A percentile compares a stretch with the other conserved stretches of the same genome.
Conservation (phyloP, 2,113 vertebrate species). For the Rhegmatorhina hoffmannsi region DNA sequence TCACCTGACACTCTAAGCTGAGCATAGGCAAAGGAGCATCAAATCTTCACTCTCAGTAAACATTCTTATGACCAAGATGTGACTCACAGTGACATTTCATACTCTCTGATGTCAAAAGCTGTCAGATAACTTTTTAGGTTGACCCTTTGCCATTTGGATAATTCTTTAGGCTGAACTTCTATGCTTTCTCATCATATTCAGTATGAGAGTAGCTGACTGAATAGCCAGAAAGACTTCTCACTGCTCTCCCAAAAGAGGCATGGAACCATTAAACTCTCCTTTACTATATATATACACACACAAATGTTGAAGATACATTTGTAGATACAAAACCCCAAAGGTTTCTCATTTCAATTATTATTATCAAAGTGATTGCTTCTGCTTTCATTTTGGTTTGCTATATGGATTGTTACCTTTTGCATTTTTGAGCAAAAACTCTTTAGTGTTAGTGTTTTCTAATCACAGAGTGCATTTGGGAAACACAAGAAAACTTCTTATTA, state of each 20-base stretch:
- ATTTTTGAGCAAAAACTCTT: neutral
- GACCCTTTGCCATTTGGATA: neutral
- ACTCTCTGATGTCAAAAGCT: neutral
- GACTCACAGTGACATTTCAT: neutral
- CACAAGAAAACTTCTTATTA: neutral
- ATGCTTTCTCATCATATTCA: neutral
- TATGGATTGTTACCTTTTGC: neutral
- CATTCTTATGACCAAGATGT: neutral
- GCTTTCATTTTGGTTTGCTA: neutral
- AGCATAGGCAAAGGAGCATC: neutral
- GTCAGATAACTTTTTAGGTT: neutral
- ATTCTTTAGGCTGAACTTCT: neutral
- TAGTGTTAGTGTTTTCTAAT: neutral
- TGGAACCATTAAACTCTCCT: neutral
- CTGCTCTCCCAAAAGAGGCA: neutral
- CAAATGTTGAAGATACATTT: neutral
- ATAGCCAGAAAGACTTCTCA: neutral
- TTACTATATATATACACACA: neutral
- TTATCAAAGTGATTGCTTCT: neutral
- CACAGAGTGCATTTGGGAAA: neutral
- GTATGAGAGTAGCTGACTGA: neutral
- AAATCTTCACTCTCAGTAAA: neutral
- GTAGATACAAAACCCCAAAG: accelerated
- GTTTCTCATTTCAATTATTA: neutral
- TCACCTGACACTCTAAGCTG: neutral